Evolutionary conservation across 2,888 invertebrate genomes (phyloP).

Genomic region (Urechis unicinctus): DNA sequence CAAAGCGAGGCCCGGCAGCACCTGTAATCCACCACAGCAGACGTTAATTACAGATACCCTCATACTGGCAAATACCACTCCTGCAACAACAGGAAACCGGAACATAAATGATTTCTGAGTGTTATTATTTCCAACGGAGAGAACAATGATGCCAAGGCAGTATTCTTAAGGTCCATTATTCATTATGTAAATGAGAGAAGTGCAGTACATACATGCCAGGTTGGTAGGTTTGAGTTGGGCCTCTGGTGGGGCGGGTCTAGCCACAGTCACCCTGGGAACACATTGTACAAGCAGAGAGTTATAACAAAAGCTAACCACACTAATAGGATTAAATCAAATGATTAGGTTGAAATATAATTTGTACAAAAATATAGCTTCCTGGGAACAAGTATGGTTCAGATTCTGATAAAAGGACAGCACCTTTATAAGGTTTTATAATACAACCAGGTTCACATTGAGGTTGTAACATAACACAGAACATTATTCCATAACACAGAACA

Average conservation of each 20-base stretch:
- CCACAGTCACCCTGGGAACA: slow-evolving; percentile 35
- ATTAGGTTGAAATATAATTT: no score
- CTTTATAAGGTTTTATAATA: no score
- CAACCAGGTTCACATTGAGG: no score
- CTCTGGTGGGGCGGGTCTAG: slow-evolving; percentile 43
- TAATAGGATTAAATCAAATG: no score
- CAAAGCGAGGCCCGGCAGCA: slow-evolving; percentile 41
- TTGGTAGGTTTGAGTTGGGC: slow-evolving; percentile 39
- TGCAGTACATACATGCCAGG: slow-evolving; percentile 13
- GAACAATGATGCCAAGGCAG: neutral
- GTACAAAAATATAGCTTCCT: no score
- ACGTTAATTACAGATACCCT: neutral
- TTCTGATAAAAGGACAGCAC: no score
- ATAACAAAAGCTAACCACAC: no score
- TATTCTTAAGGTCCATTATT: neutral
- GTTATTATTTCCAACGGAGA: no score
- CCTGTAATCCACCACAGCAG: slow-evolving; percentile 19
- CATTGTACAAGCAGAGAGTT: no score
- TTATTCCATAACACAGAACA: no score
- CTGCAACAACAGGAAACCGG: neutral
- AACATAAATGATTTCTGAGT: neutral
- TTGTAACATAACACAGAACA: no score
- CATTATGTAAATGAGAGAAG: neutral
- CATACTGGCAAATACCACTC: neutral
- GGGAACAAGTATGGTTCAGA: no score